A percentile compares a stretch with the other conserved stretches of the same genome.
phyloP scores from a whole-genome alignment of 1,140 invertebrate species.

The Drosophila lowei region DNA sequence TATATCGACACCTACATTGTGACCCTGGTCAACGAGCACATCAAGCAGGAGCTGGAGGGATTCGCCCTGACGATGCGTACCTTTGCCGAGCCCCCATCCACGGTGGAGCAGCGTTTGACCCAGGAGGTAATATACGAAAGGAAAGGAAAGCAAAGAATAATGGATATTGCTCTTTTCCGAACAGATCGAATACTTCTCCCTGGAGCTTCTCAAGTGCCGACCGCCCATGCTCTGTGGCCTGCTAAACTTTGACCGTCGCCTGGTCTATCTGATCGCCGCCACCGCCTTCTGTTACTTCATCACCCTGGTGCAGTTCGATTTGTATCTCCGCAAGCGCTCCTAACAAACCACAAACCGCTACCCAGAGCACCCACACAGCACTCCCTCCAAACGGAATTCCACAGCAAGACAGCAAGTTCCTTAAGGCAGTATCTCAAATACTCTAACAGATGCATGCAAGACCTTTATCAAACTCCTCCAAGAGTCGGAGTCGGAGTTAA shows the following conservation, averaged over 20 bases:
- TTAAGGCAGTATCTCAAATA: too few species aligned
- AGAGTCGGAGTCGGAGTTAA: too few species aligned
- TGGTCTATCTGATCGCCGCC: constrained; percentile 67
- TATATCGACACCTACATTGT: constrained; percentile 75
- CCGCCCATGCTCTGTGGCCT: constrained; percentile 62
- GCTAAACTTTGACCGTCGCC: constrained; percentile 61
- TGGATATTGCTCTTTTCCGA: neutral
- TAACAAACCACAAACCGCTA: neutral
- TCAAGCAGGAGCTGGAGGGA: constrained; percentile 50
- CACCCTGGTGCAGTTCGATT: constrained; percentile 76
- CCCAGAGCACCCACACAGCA: too few species aligned
- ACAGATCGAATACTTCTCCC: constrained; percentile 66
- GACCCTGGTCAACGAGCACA: constrained; percentile 67
- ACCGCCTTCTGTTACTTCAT: constrained; percentile 75
- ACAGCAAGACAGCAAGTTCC: too few species aligned
- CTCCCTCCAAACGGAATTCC: too few species aligned
- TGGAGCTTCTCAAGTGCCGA: constrained; percentile 46
- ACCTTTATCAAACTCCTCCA: too few species aligned
- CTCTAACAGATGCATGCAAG: too few species aligned
- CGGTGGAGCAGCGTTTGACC: constrained; percentile 36
- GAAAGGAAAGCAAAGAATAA: too few species aligned
- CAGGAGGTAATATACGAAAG: constrained; percentile 35
- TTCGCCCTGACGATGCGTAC: constrained; percentile 47
- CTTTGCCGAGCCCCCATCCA: constrained; percentile 37
- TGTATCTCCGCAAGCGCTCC: constrained; percentile 51